Base-by-base conservation (phyloP, 2,797 vertebrate species). In the Cynopterus sphinx region DNA sequence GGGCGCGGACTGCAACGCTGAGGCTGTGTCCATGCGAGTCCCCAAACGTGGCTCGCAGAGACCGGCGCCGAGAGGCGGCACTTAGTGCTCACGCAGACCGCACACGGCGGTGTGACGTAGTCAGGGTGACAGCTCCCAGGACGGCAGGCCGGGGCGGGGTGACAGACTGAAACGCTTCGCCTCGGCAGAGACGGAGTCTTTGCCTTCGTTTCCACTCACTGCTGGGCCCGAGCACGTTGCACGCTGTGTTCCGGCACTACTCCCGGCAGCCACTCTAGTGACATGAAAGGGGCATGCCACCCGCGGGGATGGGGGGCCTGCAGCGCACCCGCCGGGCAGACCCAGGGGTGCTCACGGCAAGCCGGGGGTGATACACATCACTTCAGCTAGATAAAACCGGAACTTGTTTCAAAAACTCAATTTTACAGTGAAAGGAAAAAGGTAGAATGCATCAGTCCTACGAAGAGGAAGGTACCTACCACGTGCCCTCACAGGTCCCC, bases 311-410 rank as follows among this genome's bases (percentile, higher is more conserved):
- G 41, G n/a, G 21, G 59, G 3, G 41, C 43, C 13, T 19, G 22
- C 22, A 28, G 65, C 0, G 9, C 5, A 19, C 19, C 55, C 36
- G 53, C 0, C 22, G 51, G 9, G 24, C 68, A 68, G n/a, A 53
- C 68, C 1, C 12, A 31, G 2, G 16, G 1, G 49, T 36, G 16
- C 55, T 68, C 15, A 1, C 33, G 43, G 51, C 46, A 21, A 46
- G 51, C 8, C 1, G 31, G 41, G 63, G 4, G 16, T 8, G 26
- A 4, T 0, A 49, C 12, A 15, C 9, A 6, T 1, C 1, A 4
- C 0, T 4, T 55, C 46, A 26, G 10, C 77, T 10, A 77, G 2
- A 82, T 22, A 84, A 81, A 71, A 43, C 22, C 21, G 53, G 36
- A 79, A 51, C 8, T 49, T 65, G 26, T 33, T 55, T 31, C 28